Conservation (phyloP, 2,888 invertebrate genomes). For the Clunio marinus region DNA sequence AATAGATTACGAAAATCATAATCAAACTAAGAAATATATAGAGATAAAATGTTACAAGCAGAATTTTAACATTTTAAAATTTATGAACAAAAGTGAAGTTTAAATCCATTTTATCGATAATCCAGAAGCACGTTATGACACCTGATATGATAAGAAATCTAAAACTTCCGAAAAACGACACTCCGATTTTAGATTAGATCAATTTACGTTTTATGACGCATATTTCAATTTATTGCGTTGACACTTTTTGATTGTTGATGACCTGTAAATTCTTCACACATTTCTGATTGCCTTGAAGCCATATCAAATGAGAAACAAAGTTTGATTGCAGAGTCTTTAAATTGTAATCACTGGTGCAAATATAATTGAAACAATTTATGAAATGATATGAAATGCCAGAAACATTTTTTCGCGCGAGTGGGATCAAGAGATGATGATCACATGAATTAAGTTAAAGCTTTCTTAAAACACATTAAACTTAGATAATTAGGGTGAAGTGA, state of each 20-base stretch:
- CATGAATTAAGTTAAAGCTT: too few species aligned
- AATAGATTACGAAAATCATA: too few species aligned
- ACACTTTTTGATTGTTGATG: neutral
- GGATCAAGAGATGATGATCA: neutral
- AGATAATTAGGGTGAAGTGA: slow-evolving; percentile 10
- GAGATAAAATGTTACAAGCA: too few species aligned
- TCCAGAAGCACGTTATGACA: too few species aligned
- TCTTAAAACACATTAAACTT: too few species aligned
- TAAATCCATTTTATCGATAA: too few species aligned
- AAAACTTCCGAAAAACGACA: neutral
- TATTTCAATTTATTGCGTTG: slow-evolving; percentile 1
- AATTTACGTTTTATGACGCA: neutral
- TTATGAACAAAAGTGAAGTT: too few species aligned
- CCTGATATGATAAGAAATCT: slow-evolving; percentile 4
- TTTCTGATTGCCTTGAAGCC: neutral
- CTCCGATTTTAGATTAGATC: neutral
- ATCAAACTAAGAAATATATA: too few species aligned
- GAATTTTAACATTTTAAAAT: too few species aligned
- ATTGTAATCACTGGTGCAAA: neutral
- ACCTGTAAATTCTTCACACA: neutral
- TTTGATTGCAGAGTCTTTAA: neutral
- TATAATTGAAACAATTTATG: neutral
- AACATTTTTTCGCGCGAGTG: neutral
- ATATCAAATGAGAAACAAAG: neutral
- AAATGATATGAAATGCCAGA: too few species aligned